Evolutionary conservation across 1,140 invertebrate species (phyloP).

Genomic region (Anadara kagoshimensis): DNA sequence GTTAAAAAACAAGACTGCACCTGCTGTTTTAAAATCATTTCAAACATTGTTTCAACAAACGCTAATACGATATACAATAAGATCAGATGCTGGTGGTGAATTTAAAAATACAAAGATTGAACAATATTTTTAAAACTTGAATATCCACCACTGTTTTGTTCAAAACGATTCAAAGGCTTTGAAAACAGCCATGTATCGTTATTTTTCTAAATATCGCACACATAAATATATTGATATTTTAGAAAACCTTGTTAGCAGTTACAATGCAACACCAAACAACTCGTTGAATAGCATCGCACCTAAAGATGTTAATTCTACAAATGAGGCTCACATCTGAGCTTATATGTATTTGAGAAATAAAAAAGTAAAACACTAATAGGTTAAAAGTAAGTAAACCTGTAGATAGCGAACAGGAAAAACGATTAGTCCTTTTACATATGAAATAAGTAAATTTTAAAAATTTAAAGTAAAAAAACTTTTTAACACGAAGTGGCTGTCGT

Average conservation of each 20-base stretch:
- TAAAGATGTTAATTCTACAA: slow-evolving; percentile 36
- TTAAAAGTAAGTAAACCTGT: too few species aligned
- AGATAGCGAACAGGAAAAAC: too few species aligned
- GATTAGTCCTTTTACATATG: too few species aligned
- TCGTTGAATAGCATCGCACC: slow-evolving; percentile 30
- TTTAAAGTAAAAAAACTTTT: too few species aligned
- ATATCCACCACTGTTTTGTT: slow-evolving; percentile 31
- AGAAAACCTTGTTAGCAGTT: slow-evolving; percentile 23
- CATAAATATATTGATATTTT: slow-evolving; percentile 16
- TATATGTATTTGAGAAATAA: slow-evolving; percentile 34
- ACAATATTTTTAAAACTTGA: slow-evolving; percentile 21
- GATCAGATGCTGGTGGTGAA: slow-evolving; percentile 39
- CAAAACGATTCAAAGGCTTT: slow-evolving; percentile 34
- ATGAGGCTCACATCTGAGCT: slow-evolving; percentile 35
- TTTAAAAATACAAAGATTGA: slow-evolving; percentile 25
- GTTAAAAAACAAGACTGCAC: slow-evolving; percentile 37
- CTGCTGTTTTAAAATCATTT: slow-evolving; percentile 33
- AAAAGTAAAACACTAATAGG: too few species aligned
- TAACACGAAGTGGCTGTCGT: too few species aligned
- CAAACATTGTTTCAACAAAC: slow-evolving; percentile 21
- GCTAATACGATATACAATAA: slow-evolving; percentile 7
- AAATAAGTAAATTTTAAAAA: too few species aligned
- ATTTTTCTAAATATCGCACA: slow-evolving; percentile 14
- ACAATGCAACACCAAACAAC: slow-evolving; percentile 37
- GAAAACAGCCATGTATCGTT: slow-evolving; percentile 34